Conservation (phyloP, 2,113 vertebrate genomes). For the Lanius ludovicianus region DNA sequence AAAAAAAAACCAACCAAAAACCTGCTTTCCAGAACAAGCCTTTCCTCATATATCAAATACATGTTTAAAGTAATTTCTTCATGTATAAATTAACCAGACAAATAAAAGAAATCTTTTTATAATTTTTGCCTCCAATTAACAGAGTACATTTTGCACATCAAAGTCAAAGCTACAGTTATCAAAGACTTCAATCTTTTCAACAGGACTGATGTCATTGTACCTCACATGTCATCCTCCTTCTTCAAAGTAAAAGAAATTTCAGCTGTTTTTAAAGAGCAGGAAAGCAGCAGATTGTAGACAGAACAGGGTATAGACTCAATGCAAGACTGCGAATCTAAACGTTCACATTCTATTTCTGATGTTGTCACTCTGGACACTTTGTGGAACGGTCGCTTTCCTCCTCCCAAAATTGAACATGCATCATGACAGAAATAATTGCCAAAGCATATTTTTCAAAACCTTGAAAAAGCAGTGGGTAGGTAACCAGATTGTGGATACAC, state of each 20-base stretch:
- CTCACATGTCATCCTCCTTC: not conserved
- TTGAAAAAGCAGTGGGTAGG: not conserved
- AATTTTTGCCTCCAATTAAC: not conserved
- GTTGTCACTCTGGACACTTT: not conserved
- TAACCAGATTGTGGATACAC: not conserved
- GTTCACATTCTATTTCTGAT: not conserved
- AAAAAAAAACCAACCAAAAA: not conserved
- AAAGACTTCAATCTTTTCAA: not conserved
- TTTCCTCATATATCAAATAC: not conserved
- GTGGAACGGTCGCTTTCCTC: rapidly evolving
- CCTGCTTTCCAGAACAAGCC: not conserved
- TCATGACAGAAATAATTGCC: not conserved
- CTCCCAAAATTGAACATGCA: rapidly evolving
- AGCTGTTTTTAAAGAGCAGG: not conserved
- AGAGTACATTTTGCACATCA: not conserved
- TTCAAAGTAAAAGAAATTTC: not conserved
- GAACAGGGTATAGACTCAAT: not conserved
- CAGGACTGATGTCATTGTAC: not conserved
- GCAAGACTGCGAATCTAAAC: not conserved
- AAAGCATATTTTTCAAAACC: not conserved
- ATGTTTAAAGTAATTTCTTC: not conserved
- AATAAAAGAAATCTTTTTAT: not conserved
- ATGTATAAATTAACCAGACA: not conserved
- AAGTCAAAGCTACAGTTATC: not conserved
- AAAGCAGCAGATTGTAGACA: not conserved